Evolutionary conservation across 2,888 invertebrate genomes (phyloP).

Genomic region (Agonum fuliginosum): DNA sequence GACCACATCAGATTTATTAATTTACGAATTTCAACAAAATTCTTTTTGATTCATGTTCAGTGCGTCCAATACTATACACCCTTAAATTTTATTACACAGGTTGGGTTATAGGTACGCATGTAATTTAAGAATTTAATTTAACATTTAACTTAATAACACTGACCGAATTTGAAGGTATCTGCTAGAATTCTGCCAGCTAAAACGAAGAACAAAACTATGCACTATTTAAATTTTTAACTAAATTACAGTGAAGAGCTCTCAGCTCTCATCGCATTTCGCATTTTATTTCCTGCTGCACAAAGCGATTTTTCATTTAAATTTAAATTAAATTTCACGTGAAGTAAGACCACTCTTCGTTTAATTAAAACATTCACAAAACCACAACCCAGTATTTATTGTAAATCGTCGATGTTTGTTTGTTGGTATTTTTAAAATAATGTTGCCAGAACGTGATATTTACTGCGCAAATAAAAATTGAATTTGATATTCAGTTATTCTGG

Average conservation of each 20-base stretch:
- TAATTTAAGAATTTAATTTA: no score
- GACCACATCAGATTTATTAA: no score
- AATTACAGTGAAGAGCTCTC: not conserved
- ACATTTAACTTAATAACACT: no score
- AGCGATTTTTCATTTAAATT: conserved; percentile 15
- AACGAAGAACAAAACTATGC: not conserved
- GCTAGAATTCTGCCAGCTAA: not conserved
- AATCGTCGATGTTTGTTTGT: not conserved
- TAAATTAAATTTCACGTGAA: conserved; percentile 28
- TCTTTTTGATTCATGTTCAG: no score
- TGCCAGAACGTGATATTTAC: conserved; percentile 32
- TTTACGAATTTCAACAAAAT: no score
- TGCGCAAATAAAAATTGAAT: conserved; percentile 39
- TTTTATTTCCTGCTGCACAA: not conserved
- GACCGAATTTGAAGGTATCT: no score
- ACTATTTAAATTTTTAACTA: conserved; percentile 11
- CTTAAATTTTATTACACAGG: no score
- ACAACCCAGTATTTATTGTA: not conserved
- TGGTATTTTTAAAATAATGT: conserved; percentile 6
- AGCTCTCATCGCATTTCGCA: not conserved
- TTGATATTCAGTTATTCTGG: conserved; percentile 44
- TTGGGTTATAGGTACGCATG: no score
- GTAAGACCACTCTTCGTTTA: not conserved
- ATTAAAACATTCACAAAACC: conserved; percentile 7
- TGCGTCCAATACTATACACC: no score